Evolutionary conservation across 1,140 invertebrate genomes (phyloP).

Genomic region (Elysia chlorotica): DNA sequence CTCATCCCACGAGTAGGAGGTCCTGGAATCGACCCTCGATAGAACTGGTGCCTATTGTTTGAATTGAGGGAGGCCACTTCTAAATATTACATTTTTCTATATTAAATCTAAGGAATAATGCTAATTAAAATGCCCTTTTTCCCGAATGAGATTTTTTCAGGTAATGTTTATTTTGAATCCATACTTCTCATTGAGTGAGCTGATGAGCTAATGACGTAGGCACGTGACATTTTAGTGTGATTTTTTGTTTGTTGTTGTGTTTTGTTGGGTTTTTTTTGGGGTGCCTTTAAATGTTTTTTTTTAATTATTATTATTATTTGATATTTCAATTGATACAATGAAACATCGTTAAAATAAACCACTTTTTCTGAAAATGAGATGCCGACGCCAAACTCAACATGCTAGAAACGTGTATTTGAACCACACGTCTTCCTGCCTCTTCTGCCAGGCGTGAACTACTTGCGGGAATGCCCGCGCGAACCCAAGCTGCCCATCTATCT

Average conservation of each 20-base stretch:
- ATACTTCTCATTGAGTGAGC: no score
- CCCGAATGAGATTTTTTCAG: no score
- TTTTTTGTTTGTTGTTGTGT: not conserved
- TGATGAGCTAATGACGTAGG: no score
- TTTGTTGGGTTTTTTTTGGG: not conserved
- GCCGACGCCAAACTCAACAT: not conserved
- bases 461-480: conserved; percentile 50
- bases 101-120: no score
- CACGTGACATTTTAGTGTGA: no score
- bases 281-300: not conserved
- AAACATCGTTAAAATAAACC: conserved; percentile 14
- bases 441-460: conserved; percentile 48
- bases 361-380: conserved; percentile 23
- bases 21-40: no score
- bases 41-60: no score
- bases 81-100: no score
- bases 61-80: no score
- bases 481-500: conserved; percentile 55
- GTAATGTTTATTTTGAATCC: no score
- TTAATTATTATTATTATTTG: not conserved
- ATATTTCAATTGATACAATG: not conserved
- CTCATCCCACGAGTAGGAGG: no score
- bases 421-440: conserved; percentile 23
- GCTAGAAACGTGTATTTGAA: not conserved
- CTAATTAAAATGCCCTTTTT: no score